Base-by-base conservation (phyloP, 2,888 invertebrate species). In the Leptinotarsa juncta region DNA sequence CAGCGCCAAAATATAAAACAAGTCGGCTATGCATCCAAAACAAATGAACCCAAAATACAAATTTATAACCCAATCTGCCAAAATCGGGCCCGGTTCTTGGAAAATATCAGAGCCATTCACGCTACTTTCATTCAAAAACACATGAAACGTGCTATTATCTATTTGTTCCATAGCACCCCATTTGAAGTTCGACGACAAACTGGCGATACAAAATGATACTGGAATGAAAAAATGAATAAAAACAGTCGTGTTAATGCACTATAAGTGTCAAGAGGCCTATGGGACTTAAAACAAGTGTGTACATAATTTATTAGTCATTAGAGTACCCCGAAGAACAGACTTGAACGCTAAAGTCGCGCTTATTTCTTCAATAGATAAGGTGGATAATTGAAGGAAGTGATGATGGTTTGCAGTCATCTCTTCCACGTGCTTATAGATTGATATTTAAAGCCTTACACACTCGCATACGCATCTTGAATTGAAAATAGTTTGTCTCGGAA, bases 1-100 rank as follows among this genome's bases (percentile, higher is more conserved):
- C 73, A 91, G 87, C 49, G 88, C 88, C 55, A 85, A 73, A 57
- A 81, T 76, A 72, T 83, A 77, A 5, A 83, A 66, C 48, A 83
- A 73, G 79, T 85, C 85, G 15, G 83, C 57, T 20, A 78, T 75
- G 62, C 80, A 80, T 18, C 85, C 85, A 65, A 81, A 72, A 55
- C 78, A 76, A 50, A 84, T 78, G 67, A 85, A 77, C 23, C 76
- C 71, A 77, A 84, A 84, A 79, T 83, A 85, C 65, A 79, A 74
- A 65, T 81, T 77, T 65, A 84, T 75, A 20, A 83, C 71, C 84
- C 84, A 84, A 50, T 82, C 74, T 3, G 82, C 77, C 50, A 78
- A 71, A 71, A 68, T 65, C 26, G 60, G 57, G 32, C 69, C 65
- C 50, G 68, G 69, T 51, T 73, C 67, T 57, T 74, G 73, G 32